A percentile compares a stretch with the other conserved stretches of the same genome.
phyloP scores from a whole-genome alignment of 2,888 invertebrate species.

The Dyspetes luteomarginatus region DNA sequence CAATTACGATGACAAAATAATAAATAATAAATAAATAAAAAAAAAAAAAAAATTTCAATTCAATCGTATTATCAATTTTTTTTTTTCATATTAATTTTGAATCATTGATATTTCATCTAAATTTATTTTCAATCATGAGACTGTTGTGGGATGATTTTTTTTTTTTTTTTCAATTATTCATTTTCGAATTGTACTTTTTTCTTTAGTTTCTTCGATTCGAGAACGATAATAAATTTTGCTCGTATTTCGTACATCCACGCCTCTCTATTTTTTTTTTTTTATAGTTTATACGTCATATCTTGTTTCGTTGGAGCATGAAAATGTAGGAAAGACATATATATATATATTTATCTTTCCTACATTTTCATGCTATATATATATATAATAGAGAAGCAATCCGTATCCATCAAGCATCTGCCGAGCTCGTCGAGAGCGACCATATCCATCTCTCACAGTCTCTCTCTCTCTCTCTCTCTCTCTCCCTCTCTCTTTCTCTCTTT shows the following conservation, averaged over 20 bases:
- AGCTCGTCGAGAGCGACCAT: conserved; percentile 77
- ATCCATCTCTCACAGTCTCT: conserved; percentile 76
- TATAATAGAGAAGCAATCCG: conserved; percentile 68
- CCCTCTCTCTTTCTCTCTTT: conserved; percentile 8
- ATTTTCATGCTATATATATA: conserved; percentile 33
- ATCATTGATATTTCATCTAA: too few relatives aligned
- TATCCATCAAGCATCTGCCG: conserved; percentile 79
- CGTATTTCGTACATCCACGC: conserved; percentile 44
- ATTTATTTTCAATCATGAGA: too few relatives aligned
- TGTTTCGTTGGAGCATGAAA: too few relatives aligned
- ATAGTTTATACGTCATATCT: conserved; percentile 56
- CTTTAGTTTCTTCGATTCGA: conserved; percentile 29
- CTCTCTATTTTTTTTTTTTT: conserved; percentile 38
- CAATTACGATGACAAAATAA: too few relatives aligned
- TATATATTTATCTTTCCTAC: conserved; percentile 32
- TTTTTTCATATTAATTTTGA: too few relatives aligned
- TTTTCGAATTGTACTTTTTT: conserved; percentile 34
- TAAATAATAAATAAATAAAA: too few relatives aligned
- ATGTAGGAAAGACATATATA: too few relatives aligned
- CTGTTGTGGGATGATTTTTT: too few relatives aligned
- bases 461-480: conserved; percentile 27
- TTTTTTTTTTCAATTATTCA: conserved; percentile 40
- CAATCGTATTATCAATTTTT: too few relatives aligned
- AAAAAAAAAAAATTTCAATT: conserved; percentile 8
- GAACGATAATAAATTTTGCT: conserved; percentile 43